A percentile compares a stretch with the other conserved stretches of the same genome.
Evolutionary conservation across 2,888 invertebrate genomes (phyloP).

Genomic region (Cosmia pyralina): DNA sequence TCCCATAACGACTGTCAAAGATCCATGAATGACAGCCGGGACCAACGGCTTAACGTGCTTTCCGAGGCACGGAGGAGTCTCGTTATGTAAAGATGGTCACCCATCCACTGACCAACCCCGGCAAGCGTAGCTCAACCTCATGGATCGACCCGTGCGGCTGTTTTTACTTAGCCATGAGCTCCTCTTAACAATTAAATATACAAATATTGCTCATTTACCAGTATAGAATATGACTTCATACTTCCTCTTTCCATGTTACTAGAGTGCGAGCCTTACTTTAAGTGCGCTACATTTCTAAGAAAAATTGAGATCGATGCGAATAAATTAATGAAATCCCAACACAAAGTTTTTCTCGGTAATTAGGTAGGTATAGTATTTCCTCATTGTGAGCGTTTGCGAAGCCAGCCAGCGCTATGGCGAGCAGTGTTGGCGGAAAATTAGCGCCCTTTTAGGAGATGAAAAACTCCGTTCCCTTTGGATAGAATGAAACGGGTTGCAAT

Average conservation of each 20-base stretch:
- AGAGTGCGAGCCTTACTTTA: slow-evolving; percentile 43
- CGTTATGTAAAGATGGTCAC: no score
- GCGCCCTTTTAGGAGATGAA: slow-evolving; percentile 70
- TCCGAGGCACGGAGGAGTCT: no score
- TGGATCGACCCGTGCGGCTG: no score
- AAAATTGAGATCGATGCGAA: slow-evolving; percentile 67
- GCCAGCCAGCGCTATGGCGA: slow-evolving; percentile 54
- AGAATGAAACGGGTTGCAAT: slow-evolving; percentile 65
- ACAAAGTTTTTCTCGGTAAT: slow-evolving; percentile 39
- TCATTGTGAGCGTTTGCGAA: slow-evolving; percentile 45
- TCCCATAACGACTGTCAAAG: no score
- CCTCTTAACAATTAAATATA: no score
- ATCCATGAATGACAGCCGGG: no score
- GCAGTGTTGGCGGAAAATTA: slow-evolving; percentile 68
- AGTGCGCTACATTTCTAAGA: slow-evolving; percentile 59
- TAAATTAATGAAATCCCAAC: slow-evolving; percentile 60
- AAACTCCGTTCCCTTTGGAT: slow-evolving; percentile 64
- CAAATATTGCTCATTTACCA: no score
- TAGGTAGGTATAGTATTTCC: slow-evolving; percentile 41
- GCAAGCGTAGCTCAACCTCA: no score
- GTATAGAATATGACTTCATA: not conserved
- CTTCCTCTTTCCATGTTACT: slow-evolving; percentile 28
- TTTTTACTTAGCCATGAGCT: no score
- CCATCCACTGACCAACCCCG: no score
- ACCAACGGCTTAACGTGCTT: no score